Base-by-base conservation (phyloP, 1,140 invertebrate genomes). In the Aplysia californica region DNA sequence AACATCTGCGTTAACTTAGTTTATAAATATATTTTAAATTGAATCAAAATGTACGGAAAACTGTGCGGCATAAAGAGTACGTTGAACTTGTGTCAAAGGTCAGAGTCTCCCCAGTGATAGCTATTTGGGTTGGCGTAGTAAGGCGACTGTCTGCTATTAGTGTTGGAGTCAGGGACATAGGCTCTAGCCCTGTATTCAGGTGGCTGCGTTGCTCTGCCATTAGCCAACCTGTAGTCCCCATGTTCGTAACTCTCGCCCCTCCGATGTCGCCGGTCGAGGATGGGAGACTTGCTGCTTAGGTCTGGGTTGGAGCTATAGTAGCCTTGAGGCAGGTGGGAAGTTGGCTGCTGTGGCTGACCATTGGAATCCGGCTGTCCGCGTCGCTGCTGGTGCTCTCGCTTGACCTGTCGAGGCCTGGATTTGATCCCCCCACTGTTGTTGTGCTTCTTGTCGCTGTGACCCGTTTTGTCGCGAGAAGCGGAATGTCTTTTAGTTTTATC, bases 91-190 rank as follows among this genome's bases (percentile, higher is more conserved):
- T n/a, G 58, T 66, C 35, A 66, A 36, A 66, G 64, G 35, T 66
- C 64, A 35, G 64, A 66, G 64, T 66, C 64, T 15, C 4, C 64
- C 64, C 64, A 66, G 31, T 66, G 64, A 59, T 15, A 59, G 21
- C 31, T 21, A 59, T 59, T 59, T 6, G 64, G 64, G 44, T 50
- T 50, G 10, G 21, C 23, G 33, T 10, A 29, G 10, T 36, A 66
- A 29, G 64, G 64, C 64, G 64, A 33, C 10, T 66, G 26, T 66
- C 64, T 66, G n/a, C n/a, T n/a, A n/a, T n/a, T n/a, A n/a, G n/a
- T n/a, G 23, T 59, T 59, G 58, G 6, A 59, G 23, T 59, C 58
- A 23, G 6, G 31, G 21, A 5, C 58, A 29, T 59, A 59, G 6
- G 58, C 6, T 21, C 58, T 59, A 29, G 58, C 5, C 5, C 58